These are phyloP conservation scores for Mythimna lalbum DNA, from an alignment of 2,888 invertebrate species.

Conservation along the genomic window DNA sequence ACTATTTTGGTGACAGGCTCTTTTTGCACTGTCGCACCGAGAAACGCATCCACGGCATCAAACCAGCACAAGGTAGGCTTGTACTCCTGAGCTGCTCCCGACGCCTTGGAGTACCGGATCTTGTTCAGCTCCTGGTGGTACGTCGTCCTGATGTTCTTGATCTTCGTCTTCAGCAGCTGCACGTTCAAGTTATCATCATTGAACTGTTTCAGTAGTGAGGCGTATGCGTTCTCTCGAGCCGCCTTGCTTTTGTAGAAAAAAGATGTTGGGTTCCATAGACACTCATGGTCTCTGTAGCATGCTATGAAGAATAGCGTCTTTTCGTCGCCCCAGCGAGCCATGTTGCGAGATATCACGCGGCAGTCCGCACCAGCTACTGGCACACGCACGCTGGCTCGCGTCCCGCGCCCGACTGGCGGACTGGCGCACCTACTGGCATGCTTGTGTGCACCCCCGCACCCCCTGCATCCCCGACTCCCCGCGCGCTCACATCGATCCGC, in stretches of 20 bases:
- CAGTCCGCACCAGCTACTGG: constrained; percentile 28
- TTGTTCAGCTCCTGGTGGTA: constrained; percentile 38
- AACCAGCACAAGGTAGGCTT: constrained; percentile 30
- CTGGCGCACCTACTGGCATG: constrained; percentile 20
- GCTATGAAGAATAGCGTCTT: constrained; percentile 28
- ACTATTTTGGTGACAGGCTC: constrained; percentile 3
- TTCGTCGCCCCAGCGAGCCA: constrained; percentile 45
- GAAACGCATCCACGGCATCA: constrained; percentile 36
- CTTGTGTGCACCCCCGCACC: not conserved
- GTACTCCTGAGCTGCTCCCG: constrained; percentile 11
- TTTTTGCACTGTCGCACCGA: constrained; percentile 19
- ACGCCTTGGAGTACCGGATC: constrained; percentile 10
- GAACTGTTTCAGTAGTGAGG: constrained; percentile 20
- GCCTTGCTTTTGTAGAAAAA: constrained; percentile 21
- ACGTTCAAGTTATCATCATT: constrained; percentile 27
- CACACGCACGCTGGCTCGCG: constrained; percentile 20
- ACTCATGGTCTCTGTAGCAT: constrained; percentile 38
- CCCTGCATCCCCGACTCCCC: not conserved
- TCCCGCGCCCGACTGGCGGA: constrained; percentile 16
- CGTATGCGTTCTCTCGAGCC: constrained; percentile 21
- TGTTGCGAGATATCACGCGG: not conserved
- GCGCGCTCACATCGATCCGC: constrained; percentile 13
- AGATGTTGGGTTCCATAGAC: constrained; percentile 31
- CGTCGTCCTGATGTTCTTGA: constrained; percentile 34
- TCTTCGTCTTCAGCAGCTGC: constrained; percentile 25